These are phyloP conservation scores for Mellivora capensis DNA, from an alignment of 2,113 vertebrate species.

Conservation along the genomic window DNA sequence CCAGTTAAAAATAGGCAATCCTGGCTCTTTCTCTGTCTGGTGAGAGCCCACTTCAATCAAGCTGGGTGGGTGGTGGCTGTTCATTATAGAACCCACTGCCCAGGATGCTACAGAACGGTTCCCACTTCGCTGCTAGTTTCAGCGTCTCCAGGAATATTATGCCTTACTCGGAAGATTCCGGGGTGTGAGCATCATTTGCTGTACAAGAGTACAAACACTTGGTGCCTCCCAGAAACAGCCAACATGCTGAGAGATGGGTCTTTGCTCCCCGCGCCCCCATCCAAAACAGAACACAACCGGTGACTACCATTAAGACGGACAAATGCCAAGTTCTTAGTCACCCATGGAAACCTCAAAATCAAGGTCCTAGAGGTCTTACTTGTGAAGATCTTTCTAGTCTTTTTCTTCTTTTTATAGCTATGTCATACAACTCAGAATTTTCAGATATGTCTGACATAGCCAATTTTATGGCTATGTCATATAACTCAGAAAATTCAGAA, in stretches of 20 bases:
- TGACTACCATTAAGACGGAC: neutral
- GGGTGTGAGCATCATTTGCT: too few relatives aligned
- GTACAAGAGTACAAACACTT: neutral
- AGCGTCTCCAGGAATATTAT: neutral
- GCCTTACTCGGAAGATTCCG: neutral
- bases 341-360: neutral
- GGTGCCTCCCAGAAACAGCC: neutral
- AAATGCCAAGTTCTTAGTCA: neutral
- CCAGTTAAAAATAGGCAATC: slow-evolving; percentile 57
- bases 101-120: neutral
- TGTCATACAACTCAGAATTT: neutral
- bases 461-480: too few relatives aligned
- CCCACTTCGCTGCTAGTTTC: neutral
- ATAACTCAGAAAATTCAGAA: too few relatives aligned
- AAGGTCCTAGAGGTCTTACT: neutral
- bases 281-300: neutral
- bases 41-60: slow-evolving; percentile 35
- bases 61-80: neutral
- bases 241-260: neutral
- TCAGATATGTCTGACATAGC: too few relatives aligned
- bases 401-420: neutral
- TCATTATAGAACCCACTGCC: neutral
- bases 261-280: neutral
- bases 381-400: neutral
- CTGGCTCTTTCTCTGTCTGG: slow-evolving; percentile 5